Conservation (phyloP, 2,113 vertebrate species). For the Phaetusa simplex region DNA sequence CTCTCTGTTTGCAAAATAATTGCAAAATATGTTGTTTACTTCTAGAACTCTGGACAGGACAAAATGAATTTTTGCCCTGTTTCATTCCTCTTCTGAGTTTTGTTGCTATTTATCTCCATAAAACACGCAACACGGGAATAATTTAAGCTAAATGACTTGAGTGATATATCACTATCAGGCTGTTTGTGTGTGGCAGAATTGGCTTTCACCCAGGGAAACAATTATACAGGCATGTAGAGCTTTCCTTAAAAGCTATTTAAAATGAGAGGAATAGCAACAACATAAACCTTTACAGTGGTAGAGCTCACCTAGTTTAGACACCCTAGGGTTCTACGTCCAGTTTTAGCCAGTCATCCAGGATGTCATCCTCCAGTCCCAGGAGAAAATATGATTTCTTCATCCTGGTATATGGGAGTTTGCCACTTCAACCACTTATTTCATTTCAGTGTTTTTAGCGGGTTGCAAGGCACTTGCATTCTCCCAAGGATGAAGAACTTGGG, state of each 20-base stretch:
- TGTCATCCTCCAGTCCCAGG: not conserved
- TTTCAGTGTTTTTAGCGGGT: not conserved
- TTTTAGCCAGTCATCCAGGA: not conserved
- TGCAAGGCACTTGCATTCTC: not conserved
- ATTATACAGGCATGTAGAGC: not conserved
- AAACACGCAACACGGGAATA: not conserved
- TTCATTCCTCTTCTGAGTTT: not conserved
- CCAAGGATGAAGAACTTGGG: not conserved
- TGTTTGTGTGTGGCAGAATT: not conserved
- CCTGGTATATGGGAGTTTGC: not conserved
- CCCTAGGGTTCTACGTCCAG: not conserved
- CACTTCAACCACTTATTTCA: not conserved
- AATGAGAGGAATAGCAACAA: not conserved
- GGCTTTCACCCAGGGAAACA: not conserved
- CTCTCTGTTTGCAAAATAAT: not conserved
- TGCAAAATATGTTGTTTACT: not conserved
- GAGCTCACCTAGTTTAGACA: not conserved
- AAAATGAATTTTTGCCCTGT: not conserved
- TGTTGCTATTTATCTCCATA: not conserved
- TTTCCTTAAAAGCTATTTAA: not conserved
- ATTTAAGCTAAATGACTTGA: not conserved
- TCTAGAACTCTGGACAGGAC: not conserved
- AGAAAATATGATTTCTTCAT: not conserved
- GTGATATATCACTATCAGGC: not conserved
- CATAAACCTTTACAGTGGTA: not conserved